Conservation (phyloP, 2,888 invertebrate species). For the Agrilus biguttatus region DNA sequence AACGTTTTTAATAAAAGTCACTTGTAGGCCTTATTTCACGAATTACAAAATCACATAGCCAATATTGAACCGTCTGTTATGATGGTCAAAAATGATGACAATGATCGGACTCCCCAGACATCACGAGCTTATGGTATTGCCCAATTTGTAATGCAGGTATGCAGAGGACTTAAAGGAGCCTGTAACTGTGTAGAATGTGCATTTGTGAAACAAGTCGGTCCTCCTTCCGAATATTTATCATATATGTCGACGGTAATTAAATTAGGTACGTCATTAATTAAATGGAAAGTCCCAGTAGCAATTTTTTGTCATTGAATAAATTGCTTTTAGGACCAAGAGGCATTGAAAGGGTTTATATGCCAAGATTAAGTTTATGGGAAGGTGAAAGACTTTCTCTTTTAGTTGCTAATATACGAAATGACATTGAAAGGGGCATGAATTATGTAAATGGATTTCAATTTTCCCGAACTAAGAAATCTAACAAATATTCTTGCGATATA, state of each 20-base stretch:
- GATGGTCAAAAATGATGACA: slow-evolving; percentile 16
- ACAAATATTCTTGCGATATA: too few species aligned
- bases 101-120: slow-evolving; percentile 16
- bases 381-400: slow-evolving; percentile 19
- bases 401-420: slow-evolving; percentile 16
- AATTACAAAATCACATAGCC: slow-evolving; percentile 17
- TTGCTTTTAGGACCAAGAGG: slow-evolving; percentile 20
- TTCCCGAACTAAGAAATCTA: slow-evolving; percentile 3
- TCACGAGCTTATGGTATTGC: slow-evolving; percentile 21
- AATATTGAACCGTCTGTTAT: slow-evolving; percentile 19
- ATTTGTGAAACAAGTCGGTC: slow-evolving; percentile 25
- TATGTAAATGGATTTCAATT: slow-evolving; percentile 17
- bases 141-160: slow-evolving; percentile 22
- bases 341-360: slow-evolving; percentile 24
- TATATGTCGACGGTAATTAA: slow-evolving; percentile 25
- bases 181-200: slow-evolving; percentile 24
- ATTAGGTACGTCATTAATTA: slow-evolving; percentile 16
- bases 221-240: slow-evolving; percentile 23
- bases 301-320: neutral
- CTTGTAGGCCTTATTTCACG: slow-evolving; percentile 8
- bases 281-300: neutral
- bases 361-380: slow-evolving; percentile 21
- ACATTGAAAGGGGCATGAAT: slow-evolving; percentile 21
- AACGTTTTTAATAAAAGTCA: too few species aligned
- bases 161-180: slow-evolving; percentile 21